phyloP scores from a whole-genome alignment of 2,888 invertebrate species.

The Teinopalpus imperialis region DNA sequence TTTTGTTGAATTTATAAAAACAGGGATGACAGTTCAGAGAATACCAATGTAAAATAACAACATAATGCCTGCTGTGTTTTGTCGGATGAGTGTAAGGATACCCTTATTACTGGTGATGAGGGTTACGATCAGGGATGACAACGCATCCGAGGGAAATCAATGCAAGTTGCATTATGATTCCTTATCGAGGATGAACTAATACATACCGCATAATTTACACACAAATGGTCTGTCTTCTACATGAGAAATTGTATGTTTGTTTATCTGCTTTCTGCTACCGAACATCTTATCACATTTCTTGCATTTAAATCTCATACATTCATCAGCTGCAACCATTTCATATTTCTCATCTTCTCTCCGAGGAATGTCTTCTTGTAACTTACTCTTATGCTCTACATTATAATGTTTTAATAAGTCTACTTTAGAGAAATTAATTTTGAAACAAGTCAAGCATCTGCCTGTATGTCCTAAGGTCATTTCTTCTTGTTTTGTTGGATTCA shows the following conservation, averaged over 20 bases:
- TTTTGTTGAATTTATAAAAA: no score
- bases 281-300: conserved; percentile 46
- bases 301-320: conserved; percentile 46
- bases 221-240: conserved; percentile 49
- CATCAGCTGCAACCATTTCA: conserved; percentile 26
- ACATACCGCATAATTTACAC: conserved; percentile 71
- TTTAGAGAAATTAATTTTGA: conserved; percentile 37
- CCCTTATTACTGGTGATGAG: no score
- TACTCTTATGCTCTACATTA: conserved; percentile 34
- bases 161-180: no score
- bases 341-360: conserved; percentile 28
- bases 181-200: no score
- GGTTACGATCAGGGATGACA: no score
- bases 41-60: no score
- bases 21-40: no score
- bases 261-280: conserved; percentile 40
- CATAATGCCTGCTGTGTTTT: no score
- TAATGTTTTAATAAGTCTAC: conserved; percentile 49
- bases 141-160: no score
- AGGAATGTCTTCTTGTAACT: conserved; percentile 13
- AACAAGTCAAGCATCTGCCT: conserved; percentile 50
- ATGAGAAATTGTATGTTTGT: conserved; percentile 47
- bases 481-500: conserved; percentile 17
- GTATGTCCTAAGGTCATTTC: no score
- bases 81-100: no score